Percentiles rank a stretch among this genome's conserved stretches.
phyloP scores from a whole-genome alignment of 2,113 vertebrate genomes.

The Elgaria multicarinata region DNA sequence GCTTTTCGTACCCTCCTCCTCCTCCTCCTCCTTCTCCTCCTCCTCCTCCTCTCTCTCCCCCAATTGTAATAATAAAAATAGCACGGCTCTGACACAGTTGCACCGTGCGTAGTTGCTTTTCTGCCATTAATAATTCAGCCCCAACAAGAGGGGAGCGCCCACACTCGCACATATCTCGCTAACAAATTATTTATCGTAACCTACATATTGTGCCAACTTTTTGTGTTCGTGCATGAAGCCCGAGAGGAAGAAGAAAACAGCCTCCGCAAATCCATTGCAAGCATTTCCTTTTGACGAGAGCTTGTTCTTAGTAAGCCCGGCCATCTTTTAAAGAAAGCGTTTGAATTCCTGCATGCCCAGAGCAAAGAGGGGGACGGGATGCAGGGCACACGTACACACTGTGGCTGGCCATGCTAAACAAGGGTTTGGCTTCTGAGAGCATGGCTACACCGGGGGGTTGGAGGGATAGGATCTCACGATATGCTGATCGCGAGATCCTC shows the following conservation, averaged over 20 bases:
- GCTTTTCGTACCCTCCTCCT: neutral
- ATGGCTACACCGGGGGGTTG: too few relatives aligned
- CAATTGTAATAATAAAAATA: too few relatives aligned
- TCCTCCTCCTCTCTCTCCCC: neutral
- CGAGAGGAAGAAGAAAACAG: neutral
- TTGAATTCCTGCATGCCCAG: neutral
- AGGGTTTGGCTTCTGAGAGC: neutral
- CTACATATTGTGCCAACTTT: constrained; percentile 25
- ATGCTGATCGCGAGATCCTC: too few relatives aligned
- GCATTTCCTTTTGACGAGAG: neutral
- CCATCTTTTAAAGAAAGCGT: neutral
- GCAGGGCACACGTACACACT: neutral
- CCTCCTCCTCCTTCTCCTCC: neutral
- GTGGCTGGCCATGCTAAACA: neutral
- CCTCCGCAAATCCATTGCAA: neutral
- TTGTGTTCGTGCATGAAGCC: neutral
- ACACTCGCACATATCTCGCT: neutral
- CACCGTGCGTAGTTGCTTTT: neutral
- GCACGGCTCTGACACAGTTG: neutral
- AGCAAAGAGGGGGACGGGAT: neutral
- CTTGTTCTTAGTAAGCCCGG: neutral
- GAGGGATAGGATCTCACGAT: too few relatives aligned
- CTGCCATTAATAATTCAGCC: constrained; percentile 14
- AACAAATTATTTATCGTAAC: constrained; percentile 31
- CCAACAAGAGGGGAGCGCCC: neutral